These are phyloP conservation scores for Liasis olivaceus DNA, from an alignment of 2,797 vertebrate species.

Conservation along the genomic window DNA sequence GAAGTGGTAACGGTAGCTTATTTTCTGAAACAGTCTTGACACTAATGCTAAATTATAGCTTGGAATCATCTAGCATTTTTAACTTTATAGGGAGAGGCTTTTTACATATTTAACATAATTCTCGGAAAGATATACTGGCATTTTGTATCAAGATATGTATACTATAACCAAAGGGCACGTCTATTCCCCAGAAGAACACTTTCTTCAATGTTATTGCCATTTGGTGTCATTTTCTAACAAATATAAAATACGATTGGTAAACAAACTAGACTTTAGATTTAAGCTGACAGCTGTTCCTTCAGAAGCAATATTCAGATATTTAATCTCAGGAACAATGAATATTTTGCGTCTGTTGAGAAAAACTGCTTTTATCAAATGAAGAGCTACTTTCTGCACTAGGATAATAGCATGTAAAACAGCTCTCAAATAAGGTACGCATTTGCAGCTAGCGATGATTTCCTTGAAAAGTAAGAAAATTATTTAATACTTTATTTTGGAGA, in stretches of 20 bases:
- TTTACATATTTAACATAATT: conserved; percentile 94
- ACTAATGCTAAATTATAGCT: conserved; percentile 78
- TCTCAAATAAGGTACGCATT: conserved; percentile 52
- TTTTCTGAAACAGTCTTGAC: conserved; percentile 78
- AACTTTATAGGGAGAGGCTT: conserved; percentile 80
- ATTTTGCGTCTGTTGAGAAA: conserved; percentile 71
- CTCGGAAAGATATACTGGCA: conserved; percentile 83
- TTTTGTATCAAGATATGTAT: conserved; percentile 86
- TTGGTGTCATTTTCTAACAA: conserved; percentile 88
- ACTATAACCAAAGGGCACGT: conserved; percentile 87
- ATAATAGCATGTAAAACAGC: conserved; percentile 55
- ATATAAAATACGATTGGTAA: conserved; percentile 82
- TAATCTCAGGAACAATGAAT: conserved; percentile 74
- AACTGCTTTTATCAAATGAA: conserved; percentile 59
- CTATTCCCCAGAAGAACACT: conserved; percentile 85
- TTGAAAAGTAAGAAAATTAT: conserved; percentile 61
- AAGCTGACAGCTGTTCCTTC: conserved; percentile 84
- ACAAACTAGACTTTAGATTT: conserved; percentile 88
- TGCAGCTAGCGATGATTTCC: conserved; percentile 42
- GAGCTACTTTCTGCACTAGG: conserved; percentile 38
- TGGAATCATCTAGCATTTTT: conserved; percentile 76
- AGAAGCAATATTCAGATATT: conserved; percentile 80
- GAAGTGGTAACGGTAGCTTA: conserved; percentile 68
- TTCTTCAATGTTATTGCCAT: conserved; percentile 89
- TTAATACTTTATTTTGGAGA: conserved; percentile 68